phyloP scores from a whole-genome alignment of 2,888 invertebrate genomes.

The Zootermopsis nevadensis region DNA sequence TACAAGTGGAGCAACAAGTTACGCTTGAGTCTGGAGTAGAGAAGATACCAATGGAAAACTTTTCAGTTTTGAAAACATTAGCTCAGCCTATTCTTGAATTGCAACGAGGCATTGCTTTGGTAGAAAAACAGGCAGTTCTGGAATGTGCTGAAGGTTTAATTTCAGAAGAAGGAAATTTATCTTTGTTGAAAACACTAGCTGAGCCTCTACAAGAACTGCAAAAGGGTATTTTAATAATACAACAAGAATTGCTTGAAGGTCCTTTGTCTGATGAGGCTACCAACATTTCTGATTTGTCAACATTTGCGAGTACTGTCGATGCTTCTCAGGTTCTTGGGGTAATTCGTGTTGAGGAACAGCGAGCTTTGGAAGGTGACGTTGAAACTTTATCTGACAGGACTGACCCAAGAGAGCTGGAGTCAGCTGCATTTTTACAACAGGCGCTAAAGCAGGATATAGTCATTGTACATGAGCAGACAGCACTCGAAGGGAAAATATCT shows the following conservation, averaged over 20 bases:
- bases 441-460: conserved; percentile 61
- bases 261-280: conserved; percentile 58
- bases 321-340: conserved; percentile 45
- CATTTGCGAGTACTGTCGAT: conserved; percentile 43
- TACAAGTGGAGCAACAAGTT: conserved; percentile 62
- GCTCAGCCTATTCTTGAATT: conserved; percentile 60
- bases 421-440: conserved; percentile 54
- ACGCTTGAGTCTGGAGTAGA: conserved; percentile 54
- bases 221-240: conserved; percentile 57
- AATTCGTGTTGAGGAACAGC: conserved; percentile 41
- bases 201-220: conserved; percentile 64
- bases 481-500: not conserved
- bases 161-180: conserved; percentile 58
- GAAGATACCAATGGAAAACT: not conserved
- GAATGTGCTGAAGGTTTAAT: conserved; percentile 55
- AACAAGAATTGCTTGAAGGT: conserved; percentile 57
- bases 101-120: conserved; percentile 57
- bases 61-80: conserved; percentile 55
- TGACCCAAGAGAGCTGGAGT: conserved; percentile 50
- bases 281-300: conserved; percentile 48
- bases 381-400: conserved; percentile 49
- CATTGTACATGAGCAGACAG: conserved; percentile 62
- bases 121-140: conserved; percentile 55
- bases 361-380: conserved; percentile 52
- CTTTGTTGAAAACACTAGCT: conserved; percentile 58